phyloP scores from a whole-genome alignment of 2,113 vertebrate genomes.

The Siniperca knerii region DNA sequence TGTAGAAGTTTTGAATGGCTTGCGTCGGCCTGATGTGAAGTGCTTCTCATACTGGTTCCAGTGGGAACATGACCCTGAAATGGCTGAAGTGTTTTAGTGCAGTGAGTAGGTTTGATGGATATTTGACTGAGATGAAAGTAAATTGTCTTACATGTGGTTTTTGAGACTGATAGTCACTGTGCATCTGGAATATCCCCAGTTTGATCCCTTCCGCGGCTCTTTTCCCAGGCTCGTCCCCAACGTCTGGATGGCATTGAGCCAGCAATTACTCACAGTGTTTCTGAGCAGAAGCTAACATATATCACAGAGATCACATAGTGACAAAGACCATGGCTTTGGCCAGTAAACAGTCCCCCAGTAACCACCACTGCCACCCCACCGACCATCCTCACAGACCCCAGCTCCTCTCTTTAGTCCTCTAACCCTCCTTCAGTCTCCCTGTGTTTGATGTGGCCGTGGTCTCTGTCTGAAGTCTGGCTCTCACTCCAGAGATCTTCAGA shows the following conservation, averaged over 20 bases:
- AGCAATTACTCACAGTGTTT: constrained; percentile 20
- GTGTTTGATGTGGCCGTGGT: constrained; percentile 65
- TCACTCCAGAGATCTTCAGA: constrained; percentile 41
- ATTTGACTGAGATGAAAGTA: constrained; percentile 29
- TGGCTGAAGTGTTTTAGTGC: constrained; percentile 38
- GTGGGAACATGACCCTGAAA: constrained; percentile 63
- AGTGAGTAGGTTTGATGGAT: constrained; percentile 27
- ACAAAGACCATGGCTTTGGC: constrained; percentile 56
- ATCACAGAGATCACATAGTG: constrained; percentile 50
- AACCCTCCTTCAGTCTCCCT: constrained; percentile 43
- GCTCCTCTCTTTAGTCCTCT: constrained; percentile 39
- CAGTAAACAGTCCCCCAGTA: constrained; percentile 24
- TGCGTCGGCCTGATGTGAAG: constrained; percentile 17
- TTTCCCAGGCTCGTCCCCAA: constrained; percentile 52
- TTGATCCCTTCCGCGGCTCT: constrained; percentile 6
- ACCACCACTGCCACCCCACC: not conserved
- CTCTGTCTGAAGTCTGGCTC: constrained; percentile 52
- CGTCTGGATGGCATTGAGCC: constrained; percentile 29
- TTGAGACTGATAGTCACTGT: constrained; percentile 18
- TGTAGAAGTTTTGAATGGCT: constrained; percentile 45
- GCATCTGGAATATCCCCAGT: constrained; percentile 50
- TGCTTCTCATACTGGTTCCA: constrained; percentile 54
- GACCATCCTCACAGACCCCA: constrained; percentile 22
- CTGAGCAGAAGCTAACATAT: constrained; percentile 24
- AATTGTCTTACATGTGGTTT: constrained; percentile 56